Evolutionary conservation across 2,797 vertebrate genomes (phyloP), one percentile per base, ranked within the genome.

Genomic region (Manis javanica): DNA sequence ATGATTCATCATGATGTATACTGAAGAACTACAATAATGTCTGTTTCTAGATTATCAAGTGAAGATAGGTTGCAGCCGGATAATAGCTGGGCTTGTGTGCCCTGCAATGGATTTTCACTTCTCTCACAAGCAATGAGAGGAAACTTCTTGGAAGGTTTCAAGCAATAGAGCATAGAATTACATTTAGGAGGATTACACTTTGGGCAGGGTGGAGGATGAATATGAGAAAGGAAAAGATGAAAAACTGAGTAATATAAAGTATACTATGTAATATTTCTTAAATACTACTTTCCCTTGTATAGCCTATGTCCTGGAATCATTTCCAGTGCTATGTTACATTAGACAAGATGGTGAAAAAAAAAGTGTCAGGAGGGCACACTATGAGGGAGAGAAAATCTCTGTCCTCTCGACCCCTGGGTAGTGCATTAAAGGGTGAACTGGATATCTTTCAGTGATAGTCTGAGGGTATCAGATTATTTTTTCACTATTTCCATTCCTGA

Each of bases 201-300:
- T 87, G 26, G 55, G 2, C 34, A 88, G 31, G 11, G 1, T 74
- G n/a, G 55, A 86, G 29, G 18, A 21, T 78, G 18, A 14, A 0
- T 61, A 14, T 87, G 23, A 82, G 66, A 49, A 68, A 88, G 46
- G 57, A 81, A 63, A 91, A 94, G 55, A 69, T 46, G 74, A 94
- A 34, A 19, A 87, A 71, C 34, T 83, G 42, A 87, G 13, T 77
- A 69, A 79, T 55, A 7, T 37, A 63, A 95, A 85, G 61, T 13
- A 72, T 34, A 46, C 55, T 37, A 83, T 68, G 34, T 64, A 79
- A 42, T 89, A 82, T 89, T 94, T 96, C 29, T 95, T 71, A 82
- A 29, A 46, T 69, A 63, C 19, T 37, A 42, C 23, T 53, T 96
- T 74, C 12, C 15, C 14, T 37, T 61, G 57, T 26, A 19, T 7